Base-by-base conservation (phyloP, 2,797 vertebrate species). In the Melanotaenia maccullochi region DNA sequence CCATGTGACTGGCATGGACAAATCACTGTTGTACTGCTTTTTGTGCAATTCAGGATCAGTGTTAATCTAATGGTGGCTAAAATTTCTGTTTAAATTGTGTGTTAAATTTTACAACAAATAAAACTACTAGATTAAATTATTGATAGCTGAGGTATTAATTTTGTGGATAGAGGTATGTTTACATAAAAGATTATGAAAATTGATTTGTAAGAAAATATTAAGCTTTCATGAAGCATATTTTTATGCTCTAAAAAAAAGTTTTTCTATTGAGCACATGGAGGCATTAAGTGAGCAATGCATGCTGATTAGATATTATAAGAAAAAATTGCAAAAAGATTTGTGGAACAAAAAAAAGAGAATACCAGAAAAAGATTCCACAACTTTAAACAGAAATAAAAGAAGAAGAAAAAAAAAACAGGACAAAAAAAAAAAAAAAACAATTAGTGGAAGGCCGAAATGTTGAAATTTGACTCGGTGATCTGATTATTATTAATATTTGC, bases 381-480 rank as follows among this genome's bases (percentile, higher is more conserved):
- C 1, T n/a, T 1, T 47, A 8, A 20, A 12, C 8, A 49, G 11
- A 30, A 30, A 30, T 30, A 30, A 30, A 14, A 25, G 13, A 16
- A 40, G 40, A 32, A 63, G 44, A 14, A 47, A 44, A 13, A 47
- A 54, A 9, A 0, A 1, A 18, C 51, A 14, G 18, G 28, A 30
- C 28, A 30, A 30, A 30, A 30, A 30, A 4, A 30, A 30, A 25
- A 30, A 30, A 30, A 28, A 4, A 28, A 30, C 11, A 20, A 22
- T 0, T 16, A 0, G 11, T 36, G 18, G 13, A 68, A 61, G 8
- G 28, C 28, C 5, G 4, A 30, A 30, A 79, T 42, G 54, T 32
- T 30, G 28, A 30, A 30, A 79, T 42, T 42, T 32, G 54, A 28
- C 20, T 47, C 38, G 76, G 66, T 6, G 76, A 72, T 72, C 55